These are phyloP conservation scores for Drosophila greeni DNA, from an alignment of 2,888 invertebrate genomes.

Conservation along the genomic window DNA sequence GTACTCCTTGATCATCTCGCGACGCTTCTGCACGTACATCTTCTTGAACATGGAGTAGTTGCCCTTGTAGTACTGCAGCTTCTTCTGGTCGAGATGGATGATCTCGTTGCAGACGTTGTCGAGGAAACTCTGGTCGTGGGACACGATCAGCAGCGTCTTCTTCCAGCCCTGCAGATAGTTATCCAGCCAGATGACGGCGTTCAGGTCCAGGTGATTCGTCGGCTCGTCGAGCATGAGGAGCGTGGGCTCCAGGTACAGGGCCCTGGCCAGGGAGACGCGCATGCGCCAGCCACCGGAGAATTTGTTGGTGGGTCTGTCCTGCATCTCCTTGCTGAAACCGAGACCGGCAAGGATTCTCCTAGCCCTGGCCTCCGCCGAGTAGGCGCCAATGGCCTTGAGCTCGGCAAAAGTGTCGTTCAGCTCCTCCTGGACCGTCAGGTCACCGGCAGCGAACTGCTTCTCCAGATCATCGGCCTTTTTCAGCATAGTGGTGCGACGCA, in stretches of 20 bases:
- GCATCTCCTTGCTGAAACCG: constrained; percentile 94
- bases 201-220: constrained; percentile 99
- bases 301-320: constrained; percentile 92
- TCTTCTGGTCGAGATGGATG: constrained; percentile 96
- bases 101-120: constrained; percentile 99
- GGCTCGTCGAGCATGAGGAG: constrained; percentile 98
- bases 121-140: constrained; percentile 99
- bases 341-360: constrained; percentile 97
- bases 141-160: constrained; percentile 97
- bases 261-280: constrained; percentile 98
- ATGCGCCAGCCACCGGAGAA: constrained; percentile 99
- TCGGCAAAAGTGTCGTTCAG: constrained; percentile 96
- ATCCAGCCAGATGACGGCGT: constrained; percentile 99
- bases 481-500: constrained; percentile 89
- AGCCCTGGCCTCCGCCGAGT: constrained; percentile 98
- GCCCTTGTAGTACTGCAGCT: constrained; percentile 97
- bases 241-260: constrained; percentile 97
- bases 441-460: constrained; percentile 85
- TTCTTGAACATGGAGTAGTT: constrained; percentile 99
- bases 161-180: constrained; percentile 99
- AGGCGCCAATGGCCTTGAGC: constrained; percentile 96
- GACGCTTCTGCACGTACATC: constrained; percentile 97
- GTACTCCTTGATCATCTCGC: constrained; percentile 97
- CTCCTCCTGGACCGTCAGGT: constrained; percentile 86
- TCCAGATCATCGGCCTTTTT: constrained; percentile 91